These are phyloP conservation scores for Syngnathus floridae DNA, from an alignment of 2,113 vertebrate genomes.

Conservation along the genomic window DNA sequence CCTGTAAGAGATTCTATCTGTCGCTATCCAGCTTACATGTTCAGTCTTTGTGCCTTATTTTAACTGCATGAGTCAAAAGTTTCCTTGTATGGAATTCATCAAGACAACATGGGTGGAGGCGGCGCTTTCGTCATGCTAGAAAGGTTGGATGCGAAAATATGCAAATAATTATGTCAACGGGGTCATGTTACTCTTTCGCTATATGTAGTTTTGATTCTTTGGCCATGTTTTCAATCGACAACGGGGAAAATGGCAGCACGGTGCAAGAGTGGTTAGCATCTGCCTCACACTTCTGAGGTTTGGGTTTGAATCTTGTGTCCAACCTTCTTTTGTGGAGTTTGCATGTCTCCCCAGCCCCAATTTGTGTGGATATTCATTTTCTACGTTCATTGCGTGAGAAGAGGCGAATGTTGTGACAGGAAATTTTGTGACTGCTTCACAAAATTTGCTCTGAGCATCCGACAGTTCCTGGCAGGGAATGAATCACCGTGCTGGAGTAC, in stretches of 20 bases:
- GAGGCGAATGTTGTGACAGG: no score
- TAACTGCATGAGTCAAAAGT: slow-evolving; percentile 20
- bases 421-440: no score
- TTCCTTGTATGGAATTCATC: not conserved
- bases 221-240: not conserved
- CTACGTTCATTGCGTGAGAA: no score
- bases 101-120: slow-evolving; percentile 14
- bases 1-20: not conserved
- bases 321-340: not conserved
- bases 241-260: not conserved
- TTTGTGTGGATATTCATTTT: not conserved
- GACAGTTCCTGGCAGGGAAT: no score
- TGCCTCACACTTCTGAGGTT: no score
- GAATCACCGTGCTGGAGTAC: no score
- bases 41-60: slow-evolving; percentile 12
- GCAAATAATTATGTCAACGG: not conserved
- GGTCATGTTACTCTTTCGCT: not conserved
- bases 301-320: no score
- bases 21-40: slow-evolving; percentile 2
- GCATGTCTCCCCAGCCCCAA: not conserved
- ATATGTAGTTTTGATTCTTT: not conserved
- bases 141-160: not conserved
- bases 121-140: slow-evolving; percentile 6
- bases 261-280: not conserved
- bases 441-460: no score